Evolutionary conservation across 2,113 vertebrate species (phyloP).

Genomic region (Semicossyphus pulcher): DNA sequence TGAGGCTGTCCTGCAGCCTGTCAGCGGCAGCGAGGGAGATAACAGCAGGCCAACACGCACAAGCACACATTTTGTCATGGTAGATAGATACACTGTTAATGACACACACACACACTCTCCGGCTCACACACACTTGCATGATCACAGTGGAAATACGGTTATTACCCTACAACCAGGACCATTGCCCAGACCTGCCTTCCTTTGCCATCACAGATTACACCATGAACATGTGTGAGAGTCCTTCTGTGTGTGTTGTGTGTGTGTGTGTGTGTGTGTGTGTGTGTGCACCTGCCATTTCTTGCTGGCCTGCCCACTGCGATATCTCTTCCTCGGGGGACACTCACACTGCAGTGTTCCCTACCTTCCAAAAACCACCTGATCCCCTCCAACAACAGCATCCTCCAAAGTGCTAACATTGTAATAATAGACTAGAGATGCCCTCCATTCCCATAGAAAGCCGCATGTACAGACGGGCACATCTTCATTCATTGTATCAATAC

Average conservation of each 20-base stretch:
- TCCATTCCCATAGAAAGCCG: conserved; percentile 54
- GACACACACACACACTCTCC: conserved; percentile 45
- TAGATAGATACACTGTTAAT: conserved; percentile 60
- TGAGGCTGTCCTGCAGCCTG: conserved; percentile 70
- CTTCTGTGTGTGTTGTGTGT: conserved; percentile 2
- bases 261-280: conserved; percentile 23
- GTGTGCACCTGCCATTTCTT: conserved; percentile 47
- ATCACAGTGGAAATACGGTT: conserved; percentile 74
- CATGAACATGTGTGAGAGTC: conserved; percentile 56
- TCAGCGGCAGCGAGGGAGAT: conserved; percentile 74
- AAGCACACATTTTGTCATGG: no score
- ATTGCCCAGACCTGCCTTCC: conserved; percentile 74
- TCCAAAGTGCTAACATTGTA: conserved; percentile 52
- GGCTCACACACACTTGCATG: conserved; percentile 6
- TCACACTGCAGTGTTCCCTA: conserved; percentile 24
- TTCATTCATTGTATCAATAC: conserved; percentile 55
- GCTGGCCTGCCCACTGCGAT: conserved; percentile 66
- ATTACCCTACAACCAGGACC: conserved; percentile 72
- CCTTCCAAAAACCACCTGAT: conserved; percentile 55
- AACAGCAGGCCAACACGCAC: conserved; percentile 67
- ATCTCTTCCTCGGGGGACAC: conserved; percentile 63
- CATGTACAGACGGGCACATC: conserved; percentile 20
- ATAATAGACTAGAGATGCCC: conserved; percentile 32
- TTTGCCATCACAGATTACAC: conserved; percentile 77
- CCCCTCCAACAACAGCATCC: conserved; percentile 55